These are phyloP conservation scores for Tetanocera ferruginea DNA, from an alignment of 2,888 invertebrate genomes.

Conservation along the genomic window DNA sequence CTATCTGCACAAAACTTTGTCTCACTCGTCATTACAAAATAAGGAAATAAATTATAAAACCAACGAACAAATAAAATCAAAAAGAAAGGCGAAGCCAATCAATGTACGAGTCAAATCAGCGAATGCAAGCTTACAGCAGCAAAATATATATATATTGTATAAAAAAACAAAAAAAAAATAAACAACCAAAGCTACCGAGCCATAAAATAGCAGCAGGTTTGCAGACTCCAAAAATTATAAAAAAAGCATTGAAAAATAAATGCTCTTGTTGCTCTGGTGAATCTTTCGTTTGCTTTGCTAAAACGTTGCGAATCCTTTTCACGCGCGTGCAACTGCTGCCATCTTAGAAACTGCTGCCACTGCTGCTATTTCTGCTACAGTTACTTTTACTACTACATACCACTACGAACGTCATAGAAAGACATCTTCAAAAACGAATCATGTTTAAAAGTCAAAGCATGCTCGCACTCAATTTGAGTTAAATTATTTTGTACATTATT, in stretches of 20 bases:
- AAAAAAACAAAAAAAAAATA: background rate
- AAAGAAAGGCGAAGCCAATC: constrained; percentile 28
- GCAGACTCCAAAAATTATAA: background rate
- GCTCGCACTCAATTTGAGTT: constrained; percentile 43
- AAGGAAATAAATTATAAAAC: constrained; percentile 55
- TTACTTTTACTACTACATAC: too few species aligned
- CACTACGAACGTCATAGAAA: background rate
- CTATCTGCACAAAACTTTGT: too few species aligned
- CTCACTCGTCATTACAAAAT: constrained; percentile 15
- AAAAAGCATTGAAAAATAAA: background rate
- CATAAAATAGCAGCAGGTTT: constrained; percentile 29
- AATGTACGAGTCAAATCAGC: background rate
- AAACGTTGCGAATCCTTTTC: constrained; percentile 23
- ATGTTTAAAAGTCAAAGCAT: constrained; percentile 42
- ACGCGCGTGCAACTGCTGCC: constrained; percentile 4
- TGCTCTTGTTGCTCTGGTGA: background rate
- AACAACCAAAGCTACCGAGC: constrained; percentile 11
- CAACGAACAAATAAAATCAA: constrained; percentile 18
- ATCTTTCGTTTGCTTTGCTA: background rate
- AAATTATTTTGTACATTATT: constrained; percentile 31
- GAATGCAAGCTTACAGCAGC: background rate
- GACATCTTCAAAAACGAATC: constrained; percentile 26
- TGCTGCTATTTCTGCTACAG: background rate
- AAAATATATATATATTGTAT: background rate
- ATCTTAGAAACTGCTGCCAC: background rate